phyloP scores from a whole-genome alignment of 92 coral and sea anemone genomes.

The Porites evermanni region DNA sequence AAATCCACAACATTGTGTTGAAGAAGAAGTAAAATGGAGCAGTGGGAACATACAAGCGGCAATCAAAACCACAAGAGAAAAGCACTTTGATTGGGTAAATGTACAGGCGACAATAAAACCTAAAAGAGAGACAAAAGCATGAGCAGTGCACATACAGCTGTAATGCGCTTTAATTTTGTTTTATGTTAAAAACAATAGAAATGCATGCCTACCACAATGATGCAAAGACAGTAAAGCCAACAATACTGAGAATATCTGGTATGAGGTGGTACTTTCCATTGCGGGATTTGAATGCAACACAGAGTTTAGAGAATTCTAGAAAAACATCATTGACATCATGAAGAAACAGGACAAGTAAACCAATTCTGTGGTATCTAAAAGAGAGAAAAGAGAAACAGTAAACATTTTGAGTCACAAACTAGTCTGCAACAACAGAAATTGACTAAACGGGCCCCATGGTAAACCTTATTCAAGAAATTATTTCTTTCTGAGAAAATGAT shows the following conservation, averaged over 20 bases:
- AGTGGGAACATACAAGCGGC: slow-evolving; percentile 42
- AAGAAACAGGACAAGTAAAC: slow-evolving; percentile 84
- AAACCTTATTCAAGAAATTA: too few species aligned
- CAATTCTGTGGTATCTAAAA: slow-evolving; percentile 86
- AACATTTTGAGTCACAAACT: too few species aligned
- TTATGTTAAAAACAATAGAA: not conserved
- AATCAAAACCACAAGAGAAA: slow-evolving; percentile 59
- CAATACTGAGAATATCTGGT: slow-evolving; percentile 65
- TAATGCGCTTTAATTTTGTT: too few species aligned
- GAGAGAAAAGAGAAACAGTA: not conserved
- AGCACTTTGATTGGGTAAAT: slow-evolving; percentile 89
- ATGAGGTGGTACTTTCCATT: slow-evolving; percentile 69
- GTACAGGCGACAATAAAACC: slow-evolving; percentile 90
- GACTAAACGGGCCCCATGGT: too few species aligned
- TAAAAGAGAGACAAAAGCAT: slow-evolving; percentile 20
- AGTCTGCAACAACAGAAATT: too few species aligned
- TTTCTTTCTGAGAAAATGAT: too few species aligned
- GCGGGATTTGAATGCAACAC: slow-evolving; percentile 82
- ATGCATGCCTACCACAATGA: slow-evolving; percentile 64
- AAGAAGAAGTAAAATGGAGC: slow-evolving; percentile 95
- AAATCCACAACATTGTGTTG: slow-evolving; percentile 82
- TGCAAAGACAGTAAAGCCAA: slow-evolving; percentile 77
- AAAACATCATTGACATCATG: slow-evolving; percentile 89
- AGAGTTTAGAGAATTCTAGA: slow-evolving; percentile 87
- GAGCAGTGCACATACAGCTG: not conserved